Percentiles rank a stretch among this genome's conserved stretches.
Conservation (phyloP, 2,797 vertebrate genomes). For the Tachyglossus aculeatus region DNA sequence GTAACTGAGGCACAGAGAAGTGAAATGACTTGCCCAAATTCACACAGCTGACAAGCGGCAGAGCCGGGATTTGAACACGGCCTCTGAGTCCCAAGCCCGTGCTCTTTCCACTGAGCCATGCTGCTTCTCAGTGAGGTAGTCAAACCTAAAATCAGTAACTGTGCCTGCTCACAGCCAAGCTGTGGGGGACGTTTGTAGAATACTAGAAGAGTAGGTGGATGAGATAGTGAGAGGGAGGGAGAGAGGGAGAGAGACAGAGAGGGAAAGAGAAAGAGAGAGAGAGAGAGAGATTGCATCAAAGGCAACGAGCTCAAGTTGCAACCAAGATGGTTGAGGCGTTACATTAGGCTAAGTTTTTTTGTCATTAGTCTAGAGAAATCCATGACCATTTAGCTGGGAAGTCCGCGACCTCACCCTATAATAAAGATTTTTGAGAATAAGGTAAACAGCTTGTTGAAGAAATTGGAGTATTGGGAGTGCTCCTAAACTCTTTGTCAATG, state of each 20-base stretch:
- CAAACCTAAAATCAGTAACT: no score
- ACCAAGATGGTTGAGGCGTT: no score
- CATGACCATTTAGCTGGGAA: slow-evolving; percentile 7
- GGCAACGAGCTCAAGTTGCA: background rate
- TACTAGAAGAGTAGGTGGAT: background rate
- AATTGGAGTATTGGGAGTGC: slow-evolving; percentile 52
- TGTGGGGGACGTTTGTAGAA: no score
- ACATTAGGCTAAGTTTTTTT: background rate
- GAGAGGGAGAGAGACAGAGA: background rate
- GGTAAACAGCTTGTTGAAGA: slow-evolving; percentile 46
- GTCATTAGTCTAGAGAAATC: background rate
- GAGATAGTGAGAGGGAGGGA: background rate
- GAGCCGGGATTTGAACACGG: no score
- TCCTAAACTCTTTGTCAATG: slow-evolving; percentile 48
- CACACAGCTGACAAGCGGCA: no score
- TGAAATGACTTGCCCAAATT: no score
- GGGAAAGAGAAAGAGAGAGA: background rate
- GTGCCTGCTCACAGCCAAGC: no score
- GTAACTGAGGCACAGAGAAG: no score
- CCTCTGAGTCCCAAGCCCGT: no score
- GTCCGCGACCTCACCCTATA: slow-evolving; percentile 41
- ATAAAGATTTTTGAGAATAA: slow-evolving; percentile 50
- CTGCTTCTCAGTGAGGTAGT: no score
- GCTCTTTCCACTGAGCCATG: no score
- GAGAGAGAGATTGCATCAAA: background rate